phyloP scores from a whole-genome alignment of 2,797 vertebrate genomes.

The Clarias laeviceps region DNA sequence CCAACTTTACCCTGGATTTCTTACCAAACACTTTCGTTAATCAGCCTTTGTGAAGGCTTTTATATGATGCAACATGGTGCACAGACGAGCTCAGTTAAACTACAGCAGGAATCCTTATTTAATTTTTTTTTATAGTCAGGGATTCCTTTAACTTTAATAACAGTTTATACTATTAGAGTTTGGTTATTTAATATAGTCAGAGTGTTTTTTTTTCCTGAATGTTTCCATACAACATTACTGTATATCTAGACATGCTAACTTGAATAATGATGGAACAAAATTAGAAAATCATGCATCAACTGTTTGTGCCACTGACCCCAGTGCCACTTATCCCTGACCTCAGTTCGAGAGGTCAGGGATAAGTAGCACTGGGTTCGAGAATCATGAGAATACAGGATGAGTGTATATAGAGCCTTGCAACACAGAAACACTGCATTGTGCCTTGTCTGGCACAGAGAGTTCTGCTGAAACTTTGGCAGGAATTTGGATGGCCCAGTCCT shows the following conservation, averaged over 20 bases:
- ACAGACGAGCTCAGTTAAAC: slow-evolving; percentile 16
- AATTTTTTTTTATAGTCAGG: background rate
- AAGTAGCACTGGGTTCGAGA: too few species aligned
- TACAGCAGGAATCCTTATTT: background rate
- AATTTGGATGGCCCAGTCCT: slow-evolving; percentile 21
- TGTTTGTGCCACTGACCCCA: background rate
- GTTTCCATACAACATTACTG: background rate
- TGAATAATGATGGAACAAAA: background rate
- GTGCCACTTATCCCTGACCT: background rate
- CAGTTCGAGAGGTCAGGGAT: too few species aligned
- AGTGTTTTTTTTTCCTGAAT: background rate
- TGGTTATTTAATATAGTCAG: background rate
- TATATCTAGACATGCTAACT: background rate
- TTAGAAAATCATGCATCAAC: background rate
- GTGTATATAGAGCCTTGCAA: slow-evolving; percentile 5
- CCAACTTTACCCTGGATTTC: background rate
- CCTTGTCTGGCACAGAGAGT: slow-evolving; percentile 34
- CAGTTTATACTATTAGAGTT: background rate
- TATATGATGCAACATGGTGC: slow-evolving; percentile 37
- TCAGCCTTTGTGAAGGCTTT: slow-evolving; percentile 13
- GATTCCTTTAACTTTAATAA: background rate
- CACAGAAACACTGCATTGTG: slow-evolving; percentile 36
- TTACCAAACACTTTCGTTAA: background rate
- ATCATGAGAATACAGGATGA: background rate
- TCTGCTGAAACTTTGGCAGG: slow-evolving; percentile 49